Evolutionary conservation across 2,888 invertebrate species (phyloP), one percentile per base, ranked within the genome.

Genomic region (Pammene fasciana): DNA sequence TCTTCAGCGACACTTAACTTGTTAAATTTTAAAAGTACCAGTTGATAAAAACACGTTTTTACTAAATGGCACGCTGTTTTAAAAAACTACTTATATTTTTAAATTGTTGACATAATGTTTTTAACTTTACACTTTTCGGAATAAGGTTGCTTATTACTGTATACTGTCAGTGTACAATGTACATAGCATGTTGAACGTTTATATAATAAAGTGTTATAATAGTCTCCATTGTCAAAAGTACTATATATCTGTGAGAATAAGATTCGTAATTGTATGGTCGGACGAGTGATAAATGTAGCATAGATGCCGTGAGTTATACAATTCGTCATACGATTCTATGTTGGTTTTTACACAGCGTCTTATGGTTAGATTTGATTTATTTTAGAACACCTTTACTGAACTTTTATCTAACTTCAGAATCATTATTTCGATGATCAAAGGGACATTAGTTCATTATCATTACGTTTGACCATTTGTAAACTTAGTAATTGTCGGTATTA

Each of bases 151-250:
- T 64, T 46, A 43, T 41, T 56, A 59, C 57, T 57, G 50, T 57
- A 48, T 64, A 64, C 57, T 67, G 75, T 75, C 72, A 67, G 67
- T 86, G 86, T 88, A 87, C 72, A 67, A 67, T 86, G 86, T 88
- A 87, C 82, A 88, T 87, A 50, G 38, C 16, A 87, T 87, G 88
- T 88, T 87, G 82, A 82, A 79, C 83, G 80, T 80, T 82, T 85
- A 77, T 78, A 75, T 80, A 79, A 80, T 82, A 82, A 75, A 73
- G 80, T 81, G 82, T 86, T 84, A 84, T 82, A 76, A 62, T 72
- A 71, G 59, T 38, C 36, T 72, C 70, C 54, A 64, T 62, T 68
- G 68, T 68, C 66, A 72, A 62, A 59, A 50, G 50, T 66, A 65
- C 38, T 43, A 26, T 54, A 59, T 50, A 57, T 54, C 52, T 67